Conservation (phyloP, 2,113 vertebrate genomes). For the Zosterops pallidus region DNA sequence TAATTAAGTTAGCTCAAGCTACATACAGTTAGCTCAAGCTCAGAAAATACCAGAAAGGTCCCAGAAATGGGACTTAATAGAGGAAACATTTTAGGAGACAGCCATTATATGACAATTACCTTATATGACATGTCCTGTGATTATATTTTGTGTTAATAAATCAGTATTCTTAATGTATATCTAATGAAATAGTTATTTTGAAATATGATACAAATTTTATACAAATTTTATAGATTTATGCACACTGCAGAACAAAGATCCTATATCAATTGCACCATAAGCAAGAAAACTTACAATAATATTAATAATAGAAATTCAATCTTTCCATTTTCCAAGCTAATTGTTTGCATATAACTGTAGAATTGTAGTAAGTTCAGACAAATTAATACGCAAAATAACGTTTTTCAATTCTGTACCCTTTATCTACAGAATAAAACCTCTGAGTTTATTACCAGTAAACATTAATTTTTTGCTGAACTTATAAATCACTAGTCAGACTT, state of each 20-base stretch:
- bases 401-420: not conserved
- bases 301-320: not conserved
- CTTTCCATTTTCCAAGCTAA: not conserved
- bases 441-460: not conserved
- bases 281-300: not conserved
- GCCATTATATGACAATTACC: not conserved
- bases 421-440: not conserved
- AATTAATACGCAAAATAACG: not conserved
- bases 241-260: rapidly evolving
- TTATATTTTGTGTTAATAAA: not conserved
- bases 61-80: not conserved
- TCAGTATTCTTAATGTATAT: not conserved
- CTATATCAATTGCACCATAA: not conserved
- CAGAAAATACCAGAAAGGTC: not conserved
- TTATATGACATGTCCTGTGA: too few relatives aligned
- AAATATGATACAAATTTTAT: not conserved
- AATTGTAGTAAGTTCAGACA: not conserved
- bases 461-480: not conserved
- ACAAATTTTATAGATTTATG: not conserved
- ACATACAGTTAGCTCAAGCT: not conserved
- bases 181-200: not conserved
- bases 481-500: not conserved
- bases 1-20: not conserved
- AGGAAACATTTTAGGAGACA: not conserved
- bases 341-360: not conserved